Evolutionary conservation across 2,888 invertebrate genomes (phyloP), one percentile per base, ranked within the genome.

Genomic region (Ptilodon capucinus): DNA sequence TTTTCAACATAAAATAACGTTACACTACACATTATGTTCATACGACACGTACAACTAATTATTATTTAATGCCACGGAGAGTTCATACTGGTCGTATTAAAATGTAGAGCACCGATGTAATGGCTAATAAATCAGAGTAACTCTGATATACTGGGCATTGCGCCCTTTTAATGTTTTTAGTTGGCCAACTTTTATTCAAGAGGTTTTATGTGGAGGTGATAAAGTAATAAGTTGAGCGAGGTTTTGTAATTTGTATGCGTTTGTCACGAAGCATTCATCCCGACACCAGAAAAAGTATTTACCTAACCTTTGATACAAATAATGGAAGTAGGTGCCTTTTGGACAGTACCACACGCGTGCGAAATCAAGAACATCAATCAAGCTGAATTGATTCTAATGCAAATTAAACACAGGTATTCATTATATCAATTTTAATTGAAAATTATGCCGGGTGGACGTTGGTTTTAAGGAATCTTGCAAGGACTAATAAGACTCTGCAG

Each of bases 71-170:
- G 60, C 62, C 57, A 62, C 64, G 54, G 58, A 54, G 58, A 67
- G 71, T 71, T 78, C 70, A 73, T 75, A 74, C 68, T 73, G 68
- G 64, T 57, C 62, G 69, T 72, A 77, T 80, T 79, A 79, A 77
- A 79, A 78, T 76, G 70, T 77, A 64, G 69, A 74, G 68, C 65
- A 64, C 58, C 64, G 57, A 62, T 64, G 55, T 79, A 79, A 80
- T 79, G 76, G 81, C 64, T 68, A 73, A 78, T 80, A 80, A 78
- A 80, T 80, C 76, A 72, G 65, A 54, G 70, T 66, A 73, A 76
- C 64, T 64, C 68, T 78, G 76, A 79, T 79, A 71, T 76, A 79
- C 66, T 64, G 73, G 52, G 59, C 59, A 64, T 64, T 71, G 73
- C 71, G 77, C 68, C 70, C 66, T 71, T 72, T 68, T 71, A 66